Base-by-base conservation (phyloP, 2,113 vertebrate genomes). In the Antigone vipio region DNA sequence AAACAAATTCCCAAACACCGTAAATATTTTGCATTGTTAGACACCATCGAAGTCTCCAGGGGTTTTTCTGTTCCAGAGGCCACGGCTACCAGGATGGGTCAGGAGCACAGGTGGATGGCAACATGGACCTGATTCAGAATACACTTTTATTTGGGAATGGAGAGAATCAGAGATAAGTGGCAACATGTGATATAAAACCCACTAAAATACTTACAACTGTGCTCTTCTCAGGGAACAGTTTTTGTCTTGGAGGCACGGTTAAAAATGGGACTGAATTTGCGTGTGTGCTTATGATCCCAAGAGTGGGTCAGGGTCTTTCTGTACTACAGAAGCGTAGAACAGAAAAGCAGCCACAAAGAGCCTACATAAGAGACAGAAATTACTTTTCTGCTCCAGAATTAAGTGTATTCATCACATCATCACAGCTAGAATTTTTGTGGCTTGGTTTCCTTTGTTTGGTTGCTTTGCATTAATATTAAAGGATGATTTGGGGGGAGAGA, bases 381-480 rank as follows among this genome's bases (percentile, higher is more conserved):
- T 44, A 91, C 68, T 80, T 75, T 87, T 69, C 66, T 94, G 59
- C 92, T 77, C 32, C 55, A 71, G 68, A 66, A 81, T 81, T 94
- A 84, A 72, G 75, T 58, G 69, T 45, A 75, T 93, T 94, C 93
- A 93, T 87, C 88, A 64, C 34, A 77, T 82, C 85, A 90, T 85
- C 30, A 93, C n/a, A 94, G 74, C 30, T 74, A 92, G 93, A 97
- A 59, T 93, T 94, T 77, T 71, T 88, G 53, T 66, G 85, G 38
- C 77, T 69, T 92, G 75, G 75, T 68, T 93, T 87, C 56, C 74
- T 91, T 86, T 95, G 34, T 91, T 92, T 95, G 58, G 38, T 44
- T 97, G 58, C 81, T 97, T 97, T 97, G 76, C 64, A 93, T 96
- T 92, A 95, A 74, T 95, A 95, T 92, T 97, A 97, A 97, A 96